Percentiles rank a stretch among this genome's conserved stretches.
Evolutionary conservation across 2,113 vertebrate genomes (phyloP).

Genomic region (Bolborhynchus lineola): DNA sequence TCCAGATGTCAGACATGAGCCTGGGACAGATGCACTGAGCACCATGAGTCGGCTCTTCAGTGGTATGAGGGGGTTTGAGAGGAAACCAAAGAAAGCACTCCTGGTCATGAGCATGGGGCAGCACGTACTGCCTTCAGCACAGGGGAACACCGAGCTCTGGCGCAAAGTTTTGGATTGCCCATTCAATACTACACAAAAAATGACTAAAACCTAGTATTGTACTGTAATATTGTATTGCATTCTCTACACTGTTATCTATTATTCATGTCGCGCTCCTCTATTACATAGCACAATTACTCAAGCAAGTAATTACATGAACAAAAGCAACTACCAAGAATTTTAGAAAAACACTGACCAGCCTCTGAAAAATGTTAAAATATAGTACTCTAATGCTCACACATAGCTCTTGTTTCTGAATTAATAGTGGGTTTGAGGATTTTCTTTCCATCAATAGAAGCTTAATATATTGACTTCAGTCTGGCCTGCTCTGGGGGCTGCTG

Average conservation of each 20-base stretch:
- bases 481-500: neutral
- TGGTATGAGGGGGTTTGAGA: neutral
- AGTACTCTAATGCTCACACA: neutral
- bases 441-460: neutral
- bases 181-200: neutral
- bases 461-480: neutral
- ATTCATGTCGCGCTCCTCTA: rapidly evolving
- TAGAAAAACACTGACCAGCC: neutral
- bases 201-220: neutral
- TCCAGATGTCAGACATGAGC: neutral
- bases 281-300: neutral
- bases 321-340: neutral
- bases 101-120: rapidly evolving
- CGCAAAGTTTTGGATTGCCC: neutral
- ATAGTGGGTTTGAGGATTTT: neutral
- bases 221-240: rapidly evolving
- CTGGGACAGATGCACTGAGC: neutral
- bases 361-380: neutral
- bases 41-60: neutral
- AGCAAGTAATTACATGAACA: neutral
- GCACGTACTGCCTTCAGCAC: rapidly evolving
- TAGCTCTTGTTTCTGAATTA: neutral
- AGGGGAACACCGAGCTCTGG: neutral
- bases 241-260: neutral
- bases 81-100: neutral